Conservation (phyloP, 2,113 vertebrate species). For the Paracanthobrama guichenoti region DNA sequence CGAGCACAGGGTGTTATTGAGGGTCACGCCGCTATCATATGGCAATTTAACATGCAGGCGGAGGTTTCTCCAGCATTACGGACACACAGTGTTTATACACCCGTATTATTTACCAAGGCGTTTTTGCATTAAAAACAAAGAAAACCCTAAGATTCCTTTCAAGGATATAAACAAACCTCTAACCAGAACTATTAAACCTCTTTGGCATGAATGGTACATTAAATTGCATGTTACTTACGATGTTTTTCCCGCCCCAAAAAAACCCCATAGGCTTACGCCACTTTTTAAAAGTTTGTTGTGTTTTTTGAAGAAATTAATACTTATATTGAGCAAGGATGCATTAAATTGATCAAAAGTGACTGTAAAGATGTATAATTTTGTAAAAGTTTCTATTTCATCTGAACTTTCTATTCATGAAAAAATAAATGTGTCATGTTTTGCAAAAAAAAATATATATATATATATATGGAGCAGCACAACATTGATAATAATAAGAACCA, state of each 20-base stretch:
- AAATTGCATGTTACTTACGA: too few relatives aligned
- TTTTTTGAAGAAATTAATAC: neutral
- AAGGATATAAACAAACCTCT: neutral
- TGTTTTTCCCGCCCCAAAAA: neutral
- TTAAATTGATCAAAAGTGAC: neutral
- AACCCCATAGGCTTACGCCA: neutral
- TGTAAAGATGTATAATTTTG: too few relatives aligned
- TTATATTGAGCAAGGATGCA: neutral
- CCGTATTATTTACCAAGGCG: constrained; percentile 38
- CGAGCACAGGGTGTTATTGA: constrained; percentile 47
- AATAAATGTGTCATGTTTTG: neutral
- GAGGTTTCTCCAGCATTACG: constrained; percentile 29
- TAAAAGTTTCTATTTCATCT: too few relatives aligned
- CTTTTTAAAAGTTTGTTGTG: neutral
- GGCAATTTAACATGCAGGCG: constrained; percentile 49
- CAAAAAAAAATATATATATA: too few relatives aligned
- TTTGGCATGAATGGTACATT: too few relatives aligned
- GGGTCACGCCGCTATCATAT: constrained; percentile 39
- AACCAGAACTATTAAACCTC: too few relatives aligned
- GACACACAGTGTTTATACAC: constrained; percentile 19
- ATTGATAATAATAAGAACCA: neutral
- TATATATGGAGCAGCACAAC: neutral
- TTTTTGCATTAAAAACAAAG: constrained; percentile 35
- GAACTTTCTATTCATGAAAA: neutral
- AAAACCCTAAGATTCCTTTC: constrained; percentile 24